Evolutionary conservation across 2,888 invertebrate species (phyloP).

Genomic region (Ellobium chinense): DNA sequence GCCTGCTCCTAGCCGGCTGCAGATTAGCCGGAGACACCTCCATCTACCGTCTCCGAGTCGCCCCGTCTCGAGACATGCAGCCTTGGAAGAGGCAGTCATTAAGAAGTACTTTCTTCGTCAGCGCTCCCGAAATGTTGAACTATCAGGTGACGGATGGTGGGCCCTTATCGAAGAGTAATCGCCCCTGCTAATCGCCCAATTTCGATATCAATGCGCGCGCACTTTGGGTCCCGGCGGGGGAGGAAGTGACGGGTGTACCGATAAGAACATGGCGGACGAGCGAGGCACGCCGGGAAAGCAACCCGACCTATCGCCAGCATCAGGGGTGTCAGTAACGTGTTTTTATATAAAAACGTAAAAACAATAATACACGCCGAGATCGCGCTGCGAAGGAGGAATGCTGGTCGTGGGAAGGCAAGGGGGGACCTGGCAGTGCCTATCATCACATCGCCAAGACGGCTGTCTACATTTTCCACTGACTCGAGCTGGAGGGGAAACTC

Average conservation of each 20-base stretch:
- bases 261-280: conserved; percentile 45
- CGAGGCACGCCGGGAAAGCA: conserved; percentile 37
- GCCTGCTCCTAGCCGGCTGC: conserved; percentile 9
- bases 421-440: conserved; percentile 23
- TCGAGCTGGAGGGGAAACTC: no score
- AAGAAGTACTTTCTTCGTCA: conserved; percentile 20
- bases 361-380: conserved; percentile 35
- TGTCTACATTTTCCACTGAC: neutral
- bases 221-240: conserved; percentile 37
- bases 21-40: conserved; percentile 24
- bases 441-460: conserved; percentile 24
- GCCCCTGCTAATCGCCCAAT: conserved; percentile 48
- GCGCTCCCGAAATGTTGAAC: conserved; percentile 40
- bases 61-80: neutral
- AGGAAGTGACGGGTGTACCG: conserved; percentile 41
- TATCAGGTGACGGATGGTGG: conserved; percentile 53
- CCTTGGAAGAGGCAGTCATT: neutral
- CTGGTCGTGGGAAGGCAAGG: conserved; percentile 27
- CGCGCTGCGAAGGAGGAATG: conserved; percentile 8
- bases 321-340: conserved; percentile 40
- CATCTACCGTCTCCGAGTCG: conserved; percentile 10
- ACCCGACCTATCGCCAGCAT: conserved; percentile 37
- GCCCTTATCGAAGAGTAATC: conserved; percentile 49
- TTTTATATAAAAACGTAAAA: conserved; percentile 42
- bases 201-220: conserved; percentile 38